Evolutionary conservation across 2,113 vertebrate species (phyloP).

Genomic region (Mastomys coucha): DNA sequence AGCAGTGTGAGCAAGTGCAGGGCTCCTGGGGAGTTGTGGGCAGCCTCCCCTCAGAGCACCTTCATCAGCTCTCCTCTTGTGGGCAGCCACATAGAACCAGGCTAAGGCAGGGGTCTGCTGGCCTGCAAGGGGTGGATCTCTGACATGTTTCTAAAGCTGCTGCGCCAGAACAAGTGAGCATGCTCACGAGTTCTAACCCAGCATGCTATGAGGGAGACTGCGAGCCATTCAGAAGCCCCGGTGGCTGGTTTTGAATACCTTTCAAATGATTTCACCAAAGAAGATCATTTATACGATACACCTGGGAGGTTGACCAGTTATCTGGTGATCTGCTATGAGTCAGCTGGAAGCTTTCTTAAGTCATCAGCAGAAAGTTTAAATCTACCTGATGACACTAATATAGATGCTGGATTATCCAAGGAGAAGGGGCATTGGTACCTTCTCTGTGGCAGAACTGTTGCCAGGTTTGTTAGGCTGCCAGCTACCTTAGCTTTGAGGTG

Average conservation of each 20-base stretch:
- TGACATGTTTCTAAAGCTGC: not conserved
- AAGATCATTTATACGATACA: not conserved
- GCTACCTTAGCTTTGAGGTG: not conserved
- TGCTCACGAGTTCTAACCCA: not conserved
- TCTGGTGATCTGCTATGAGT: not conserved
- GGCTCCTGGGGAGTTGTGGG: not conserved
- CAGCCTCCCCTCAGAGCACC: not conserved
- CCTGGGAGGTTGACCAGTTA: not conserved
- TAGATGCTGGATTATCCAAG: not conserved
- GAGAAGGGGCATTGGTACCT: not conserved
- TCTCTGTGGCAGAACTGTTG: not conserved
- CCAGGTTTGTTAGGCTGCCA: not conserved
- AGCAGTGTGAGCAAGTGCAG: not conserved
- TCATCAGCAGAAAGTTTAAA: conserved; percentile 1
- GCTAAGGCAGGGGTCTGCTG: not conserved
- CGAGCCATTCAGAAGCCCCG: not conserved
- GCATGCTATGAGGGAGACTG: not conserved
- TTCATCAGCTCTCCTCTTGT: not conserved
- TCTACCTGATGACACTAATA: not conserved
- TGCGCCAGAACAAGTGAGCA: not conserved
- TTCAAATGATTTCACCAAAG: not conserved
- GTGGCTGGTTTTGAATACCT: not conserved
- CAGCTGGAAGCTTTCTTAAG: not conserved
- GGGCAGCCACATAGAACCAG: not conserved
- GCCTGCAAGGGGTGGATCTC: not conserved